Evolutionary conservation across 1,140 invertebrate genomes (phyloP), one percentile per base, ranked within the genome.

Genomic region (Platyura marginata): DNA sequence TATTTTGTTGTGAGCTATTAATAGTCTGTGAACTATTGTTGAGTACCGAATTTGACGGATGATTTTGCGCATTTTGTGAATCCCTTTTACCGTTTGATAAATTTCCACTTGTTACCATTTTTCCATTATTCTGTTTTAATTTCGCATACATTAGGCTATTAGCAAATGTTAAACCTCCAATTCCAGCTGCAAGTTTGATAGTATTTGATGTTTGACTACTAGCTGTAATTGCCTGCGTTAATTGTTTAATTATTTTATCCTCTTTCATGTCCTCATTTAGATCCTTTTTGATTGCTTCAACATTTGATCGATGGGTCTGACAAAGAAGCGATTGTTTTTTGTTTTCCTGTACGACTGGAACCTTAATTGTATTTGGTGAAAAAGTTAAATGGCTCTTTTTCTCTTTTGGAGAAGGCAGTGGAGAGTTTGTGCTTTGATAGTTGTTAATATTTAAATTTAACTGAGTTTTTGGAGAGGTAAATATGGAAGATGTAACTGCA

Each of bases 321-420:
- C 36, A 38, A n/a, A 38, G 18, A 11, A 38, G 36, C 36, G 36
- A 38, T 53, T 44, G 61, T 51, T 16, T 38, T 53, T 53, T 50
- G 68, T 18, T 67, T 44, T 64, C 57, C 44, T 62, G 54, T 9
- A 65, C 54, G 50, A 65, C 63, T 21, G 62, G 58, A 20, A 74
- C 63, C 58, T 75, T 75, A 42, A 75, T 72, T 40, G 67, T 64
- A 22, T 70, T 68, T 10, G 73, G 74, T 19, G 75, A 77, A 49
- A 77, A 76, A 21, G 72, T 74, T 53, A 76, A 59, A 51, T 77
- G 73, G 43, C 71, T 75, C 47, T 71, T 77, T 56, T 66, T 71
- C 55, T 65, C 67, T 44, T 55, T 65, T 42, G 59, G 67, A 58
- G 56, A 69, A 40, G 57, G 62, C 48, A 40, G 51, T 46, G 58